Evolutionary conservation across 1,140 invertebrate species (phyloP), one percentile per base, ranked within the genome.

Genomic region (Pseudachorutes palmiensis): DNA sequence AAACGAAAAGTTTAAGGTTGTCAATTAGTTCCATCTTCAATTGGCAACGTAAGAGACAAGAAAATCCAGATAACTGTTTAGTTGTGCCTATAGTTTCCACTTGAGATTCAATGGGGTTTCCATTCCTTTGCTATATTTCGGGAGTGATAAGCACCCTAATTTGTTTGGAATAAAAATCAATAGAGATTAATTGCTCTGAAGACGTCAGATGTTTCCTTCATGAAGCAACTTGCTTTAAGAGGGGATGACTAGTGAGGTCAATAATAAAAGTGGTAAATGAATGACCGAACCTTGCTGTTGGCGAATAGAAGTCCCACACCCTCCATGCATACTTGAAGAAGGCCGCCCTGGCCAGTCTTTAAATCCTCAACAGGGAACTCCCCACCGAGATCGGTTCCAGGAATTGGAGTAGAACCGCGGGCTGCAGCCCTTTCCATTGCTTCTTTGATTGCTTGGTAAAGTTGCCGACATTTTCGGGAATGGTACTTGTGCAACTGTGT

Each of bases 311-410:
- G 86, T 72, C 94, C 93, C 75, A 99, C 94, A 74, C 97, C 97
- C 82, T 98, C 96, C 86, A 99, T 95, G 84, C 95, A 97, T 75
- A 99, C 95, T 85, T 98, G 95, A 64, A 99, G 86, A 33, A 98
- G 85, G 14, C 97, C 97, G 60, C 97, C 95, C 81, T 98, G 92
- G 29, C 94, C 94, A 1, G 93, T 92, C 75, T 88, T 88, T 82
- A 98, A 88, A 79, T 99, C 96, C 78, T 97, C 93, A 28, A 99
- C 91, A 0, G 96, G 95, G 81, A 99, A 99, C 81, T 99, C 97
- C 2, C 97, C 97, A 19, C 97, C 96, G 19, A 99, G 83, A 79
- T 98, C 96, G 16, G 80, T 78, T 72, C 85, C 87, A 51, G 85
- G 81, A 48, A 85, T 75, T 78, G 88, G 80, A 76, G 89, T 83